Base-by-base conservation (phyloP, 2,113 vertebrate species). In the Ctenomys sociabilis region DNA sequence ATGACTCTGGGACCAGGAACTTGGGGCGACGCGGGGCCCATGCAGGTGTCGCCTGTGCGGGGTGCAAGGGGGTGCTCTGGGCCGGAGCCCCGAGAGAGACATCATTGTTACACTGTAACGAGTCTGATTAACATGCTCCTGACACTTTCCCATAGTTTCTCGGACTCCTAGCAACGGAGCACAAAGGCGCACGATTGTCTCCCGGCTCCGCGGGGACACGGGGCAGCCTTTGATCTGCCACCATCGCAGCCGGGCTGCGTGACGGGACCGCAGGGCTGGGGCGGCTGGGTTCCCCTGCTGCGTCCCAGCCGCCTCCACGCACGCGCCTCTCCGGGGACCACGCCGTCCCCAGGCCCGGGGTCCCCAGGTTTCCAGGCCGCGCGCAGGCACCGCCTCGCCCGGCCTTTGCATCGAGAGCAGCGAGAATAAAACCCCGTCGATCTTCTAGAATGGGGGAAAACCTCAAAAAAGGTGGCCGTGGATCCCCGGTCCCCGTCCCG, bases 201-300 rank as follows among this genome's bases (percentile, higher is more conserved):
- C 98, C 85, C 52, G 98, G 98, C 98, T 98, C 98, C 94, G 94
- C 43, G 40, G 97, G 97, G 98, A 97, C 97, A 98, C 95, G 96
- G 97, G 89, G 85, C 88, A 93, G 97, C 95, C 98, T 99, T 99
- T 99, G 99, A 99, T 99, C 98, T 99, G 97, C 97, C 98, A 98
- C 99, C 98, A 98, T 98, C 98, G 98, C 99, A 97, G 98, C 98
- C 96, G 98, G 98, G 98, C 96, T 92, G 97, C 90, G 94, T 90
- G 90, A 90, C 97, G 77, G 93, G 95, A 86, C 83, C 89, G 88
- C 78, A 7, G 95, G 93, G 81, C 73, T 85, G 63, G 59, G 95
- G 95, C 95, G 87, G 90, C 85, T 1, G 84, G 70, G 24, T 26
- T 81, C 19, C 86, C 73, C 37, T 9, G 32, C 40, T 57, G 78